A percentile compares a stretch with the other conserved stretches of the same genome.
Evolutionary conservation across 2,797 vertebrate genomes (phyloP).

Genomic region (Oryzias sinensis): DNA sequence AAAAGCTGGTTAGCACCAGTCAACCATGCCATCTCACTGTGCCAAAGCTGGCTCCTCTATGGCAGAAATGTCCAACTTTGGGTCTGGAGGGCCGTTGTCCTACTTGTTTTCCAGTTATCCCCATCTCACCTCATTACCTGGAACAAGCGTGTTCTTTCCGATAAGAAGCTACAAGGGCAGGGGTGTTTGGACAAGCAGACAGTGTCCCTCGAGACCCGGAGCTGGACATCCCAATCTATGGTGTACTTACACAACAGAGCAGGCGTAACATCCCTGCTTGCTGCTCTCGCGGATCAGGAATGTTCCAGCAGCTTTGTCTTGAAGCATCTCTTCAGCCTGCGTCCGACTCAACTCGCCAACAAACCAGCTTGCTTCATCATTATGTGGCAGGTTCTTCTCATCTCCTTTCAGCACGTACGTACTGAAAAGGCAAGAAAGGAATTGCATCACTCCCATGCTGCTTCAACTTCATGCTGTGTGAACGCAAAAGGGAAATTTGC

Average conservation of each 20-base stretch:
- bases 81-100: too few relatives aligned
- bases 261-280: slow-evolving; percentile 82
- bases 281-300: slow-evolving; percentile 97
- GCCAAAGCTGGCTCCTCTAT: too few relatives aligned
- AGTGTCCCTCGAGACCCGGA: too few relatives aligned
- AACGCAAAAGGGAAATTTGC: background rate
- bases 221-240: too few relatives aligned
- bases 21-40: too few relatives aligned
- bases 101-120: too few relatives aligned
- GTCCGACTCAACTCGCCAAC: slow-evolving; percentile 91
- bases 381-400: slow-evolving; percentile 88
- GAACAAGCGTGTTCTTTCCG: too few relatives aligned
- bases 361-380: slow-evolving; percentile 93
- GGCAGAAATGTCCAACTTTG: too few relatives aligned
- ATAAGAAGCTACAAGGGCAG: too few relatives aligned
- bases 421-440: slow-evolving; percentile 58
- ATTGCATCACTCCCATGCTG: background rate
- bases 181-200: too few relatives aligned
- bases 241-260: slow-evolving; percentile 78
- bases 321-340: slow-evolving; percentile 92
- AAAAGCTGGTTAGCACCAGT: background rate
- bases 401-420: slow-evolving; percentile 89
- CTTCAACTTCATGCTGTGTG: background rate
- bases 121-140: too few relatives aligned
- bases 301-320: slow-evolving; percentile 88